These are phyloP conservation scores for Aphidoletes aphidimyza DNA, from an alignment of 2,888 invertebrate species.

Conservation along the genomic window DNA sequence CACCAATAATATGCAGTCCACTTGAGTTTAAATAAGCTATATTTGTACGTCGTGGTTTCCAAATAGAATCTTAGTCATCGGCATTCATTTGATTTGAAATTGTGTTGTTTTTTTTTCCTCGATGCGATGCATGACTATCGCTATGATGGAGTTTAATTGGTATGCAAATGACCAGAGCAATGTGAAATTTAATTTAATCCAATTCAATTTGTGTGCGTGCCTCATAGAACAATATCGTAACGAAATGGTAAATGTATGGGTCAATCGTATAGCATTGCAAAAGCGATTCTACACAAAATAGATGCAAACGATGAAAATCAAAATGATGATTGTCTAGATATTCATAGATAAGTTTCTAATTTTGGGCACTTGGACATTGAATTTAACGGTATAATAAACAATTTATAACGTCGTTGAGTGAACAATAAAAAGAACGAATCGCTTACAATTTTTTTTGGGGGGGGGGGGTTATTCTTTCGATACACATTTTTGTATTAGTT, in stretches of 20 bases:
- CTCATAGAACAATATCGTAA: neutral
- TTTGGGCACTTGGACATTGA: neutral
- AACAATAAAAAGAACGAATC: neutral
- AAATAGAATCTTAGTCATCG: neutral
- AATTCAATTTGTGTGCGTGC: neutral
- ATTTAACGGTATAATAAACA: constrained; percentile 15
- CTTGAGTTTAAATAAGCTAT: constrained; percentile 1
- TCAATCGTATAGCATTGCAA: too few species aligned
- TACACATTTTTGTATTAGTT: neutral
- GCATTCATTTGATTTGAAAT: neutral
- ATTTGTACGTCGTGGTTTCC: too few species aligned
- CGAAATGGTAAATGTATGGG: too few species aligned
- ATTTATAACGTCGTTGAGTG: neutral
- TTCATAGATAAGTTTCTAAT: neutral
- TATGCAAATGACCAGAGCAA: neutral
- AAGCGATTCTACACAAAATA: too few species aligned
- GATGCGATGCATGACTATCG: neutral
- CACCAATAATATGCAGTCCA: neutral
- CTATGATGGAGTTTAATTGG: neutral
- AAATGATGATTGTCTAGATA: neutral
- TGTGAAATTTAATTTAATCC: neutral
- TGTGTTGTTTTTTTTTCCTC: neutral
- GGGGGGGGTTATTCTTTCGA: neutral
- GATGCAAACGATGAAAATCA: neutral
- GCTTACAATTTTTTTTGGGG: neutral